These are phyloP conservation scores for Euleptes europaea DNA, from an alignment of 2,113 vertebrate genomes.

Conservation along the genomic window DNA sequence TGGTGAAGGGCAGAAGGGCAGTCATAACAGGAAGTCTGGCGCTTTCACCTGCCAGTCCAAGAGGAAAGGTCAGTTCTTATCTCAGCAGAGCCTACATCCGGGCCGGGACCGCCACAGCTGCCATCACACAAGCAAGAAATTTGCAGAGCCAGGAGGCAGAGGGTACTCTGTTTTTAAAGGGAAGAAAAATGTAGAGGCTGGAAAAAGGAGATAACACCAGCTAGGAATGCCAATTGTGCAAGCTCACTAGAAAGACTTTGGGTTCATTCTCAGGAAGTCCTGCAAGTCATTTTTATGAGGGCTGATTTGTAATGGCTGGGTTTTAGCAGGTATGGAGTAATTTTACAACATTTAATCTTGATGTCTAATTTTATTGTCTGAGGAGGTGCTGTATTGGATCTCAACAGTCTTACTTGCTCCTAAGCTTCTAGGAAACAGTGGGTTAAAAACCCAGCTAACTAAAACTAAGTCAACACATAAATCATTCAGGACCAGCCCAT, in stretches of 20 bases:
- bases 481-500: background rate
- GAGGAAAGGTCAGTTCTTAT: slow-evolving; percentile 19
- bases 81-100: background rate
- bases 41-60: background rate
- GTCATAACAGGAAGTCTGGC: background rate
- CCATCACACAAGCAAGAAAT: background rate
- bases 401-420: background rate
- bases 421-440: background rate
- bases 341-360: background rate
- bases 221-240: background rate
- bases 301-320: background rate
- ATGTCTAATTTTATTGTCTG: background rate
- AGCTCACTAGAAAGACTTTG: background rate
- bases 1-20: background rate
- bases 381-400: background rate
- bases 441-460: background rate
- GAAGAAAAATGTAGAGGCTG: background rate
- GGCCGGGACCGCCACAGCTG: background rate
- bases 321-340: background rate
- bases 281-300: background rate
- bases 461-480: background rate
- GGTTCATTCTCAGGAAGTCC: background rate
- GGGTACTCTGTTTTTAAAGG: background rate
- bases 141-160: too few species aligned
- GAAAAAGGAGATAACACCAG: background rate